These are phyloP conservation scores for Brenthis daphne DNA, from an alignment of 2,888 invertebrate genomes.

Conservation along the genomic window DNA sequence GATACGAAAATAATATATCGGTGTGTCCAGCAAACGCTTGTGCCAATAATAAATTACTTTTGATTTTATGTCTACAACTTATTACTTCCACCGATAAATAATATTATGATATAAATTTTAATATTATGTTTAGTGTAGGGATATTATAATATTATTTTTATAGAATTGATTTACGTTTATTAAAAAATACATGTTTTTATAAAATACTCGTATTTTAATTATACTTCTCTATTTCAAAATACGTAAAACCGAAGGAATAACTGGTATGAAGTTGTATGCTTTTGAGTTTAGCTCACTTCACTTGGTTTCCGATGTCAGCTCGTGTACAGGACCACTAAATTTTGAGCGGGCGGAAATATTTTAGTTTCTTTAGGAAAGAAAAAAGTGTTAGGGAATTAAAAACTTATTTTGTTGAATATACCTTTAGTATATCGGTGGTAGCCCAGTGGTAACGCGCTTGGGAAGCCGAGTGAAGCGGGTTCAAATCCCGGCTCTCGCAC, in stretches of 20 bases:
- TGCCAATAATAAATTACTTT: background rate
- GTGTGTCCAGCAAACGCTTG: background rate
- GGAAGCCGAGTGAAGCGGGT: too few relatives aligned
- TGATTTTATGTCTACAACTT: background rate
- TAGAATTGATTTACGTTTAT: constrained; percentile 18
- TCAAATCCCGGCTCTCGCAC: too few relatives aligned
- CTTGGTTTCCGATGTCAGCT: too few relatives aligned
- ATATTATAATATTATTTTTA: constrained; percentile 15
- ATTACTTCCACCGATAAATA: background rate
- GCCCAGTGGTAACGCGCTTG: too few relatives aligned
- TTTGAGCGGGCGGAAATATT: too few relatives aligned
- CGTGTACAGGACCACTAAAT: too few relatives aligned
- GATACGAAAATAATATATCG: background rate
- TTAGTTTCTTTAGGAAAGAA: too few relatives aligned
- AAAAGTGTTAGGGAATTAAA: too few relatives aligned
- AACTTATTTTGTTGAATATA: too few relatives aligned
- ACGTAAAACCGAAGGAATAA: background rate
- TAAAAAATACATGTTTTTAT: constrained; percentile 26
- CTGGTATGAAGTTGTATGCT: background rate
- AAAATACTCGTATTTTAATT: background rate
- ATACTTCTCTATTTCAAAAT: background rate
- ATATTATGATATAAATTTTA: background rate
- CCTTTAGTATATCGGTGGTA: too few relatives aligned
- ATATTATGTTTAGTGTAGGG: constrained; percentile 1
- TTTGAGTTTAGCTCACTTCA: too few relatives aligned